phyloP scores from a whole-genome alignment of 2,113 vertebrate species.

The Carassius carassius region DNA sequence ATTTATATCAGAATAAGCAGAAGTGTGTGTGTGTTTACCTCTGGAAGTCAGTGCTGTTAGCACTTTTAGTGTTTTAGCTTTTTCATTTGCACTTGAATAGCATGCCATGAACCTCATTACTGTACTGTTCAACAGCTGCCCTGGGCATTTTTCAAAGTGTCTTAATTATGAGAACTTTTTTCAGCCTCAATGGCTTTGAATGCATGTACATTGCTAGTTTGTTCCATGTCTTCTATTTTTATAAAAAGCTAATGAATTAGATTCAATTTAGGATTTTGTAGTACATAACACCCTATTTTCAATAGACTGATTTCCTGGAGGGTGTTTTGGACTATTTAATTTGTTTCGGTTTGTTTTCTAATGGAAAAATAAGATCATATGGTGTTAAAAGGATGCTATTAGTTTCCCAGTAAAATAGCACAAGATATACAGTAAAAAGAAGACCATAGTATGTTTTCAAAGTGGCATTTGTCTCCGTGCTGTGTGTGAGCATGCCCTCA shows the following conservation, averaged over 20 bases:
- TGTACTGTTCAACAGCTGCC: neutral
- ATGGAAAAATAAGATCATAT: neutral
- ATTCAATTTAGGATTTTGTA: neutral
- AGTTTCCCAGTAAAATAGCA: neutral
- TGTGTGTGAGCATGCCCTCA: constrained; percentile 4
- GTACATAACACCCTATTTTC: neutral
- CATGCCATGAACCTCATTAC: neutral
- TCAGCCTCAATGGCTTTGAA: neutral
- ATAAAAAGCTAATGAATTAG: neutral
- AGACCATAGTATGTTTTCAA: neutral
- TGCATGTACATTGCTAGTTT: neutral
- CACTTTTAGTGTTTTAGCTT: neutral
- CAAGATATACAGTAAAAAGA: neutral
- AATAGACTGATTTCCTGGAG: neutral
- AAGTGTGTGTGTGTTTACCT: neutral
- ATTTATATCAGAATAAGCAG: neutral
- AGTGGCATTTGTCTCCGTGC: constrained; percentile 6
- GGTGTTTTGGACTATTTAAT: neutral
- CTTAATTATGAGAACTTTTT: neutral
- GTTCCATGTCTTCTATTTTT: too few relatives aligned
- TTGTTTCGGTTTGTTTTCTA: neutral
- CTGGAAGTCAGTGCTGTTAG: neutral
- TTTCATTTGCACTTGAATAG: neutral
- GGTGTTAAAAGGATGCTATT: neutral
- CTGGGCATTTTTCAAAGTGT: neutral